Evolutionary conservation across 2,797 vertebrate species (phyloP).

Genomic region (Sebastes iracundus): DNA sequence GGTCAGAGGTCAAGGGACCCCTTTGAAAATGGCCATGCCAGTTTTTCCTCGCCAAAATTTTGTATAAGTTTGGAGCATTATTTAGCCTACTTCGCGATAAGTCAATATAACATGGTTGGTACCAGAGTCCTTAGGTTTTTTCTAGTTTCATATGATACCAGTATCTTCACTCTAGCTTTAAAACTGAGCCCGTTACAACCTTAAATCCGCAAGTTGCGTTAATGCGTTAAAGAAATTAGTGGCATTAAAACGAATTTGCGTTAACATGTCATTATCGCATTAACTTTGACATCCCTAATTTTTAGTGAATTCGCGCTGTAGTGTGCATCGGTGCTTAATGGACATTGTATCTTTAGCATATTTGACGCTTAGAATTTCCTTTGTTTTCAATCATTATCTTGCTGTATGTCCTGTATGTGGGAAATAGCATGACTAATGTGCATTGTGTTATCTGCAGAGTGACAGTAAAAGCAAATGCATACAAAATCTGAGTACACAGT

Average conservation of each 20-base stretch:
- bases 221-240: no score
- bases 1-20: background rate
- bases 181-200: no score
- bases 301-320: background rate
- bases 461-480: constrained; percentile 8
- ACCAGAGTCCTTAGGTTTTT: background rate
- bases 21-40: background rate
- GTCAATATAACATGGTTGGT: no score
- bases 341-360: background rate
- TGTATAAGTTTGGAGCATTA: no score
- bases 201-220: no score
- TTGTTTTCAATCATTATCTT: background rate
- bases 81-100: no score
- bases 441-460: background rate
- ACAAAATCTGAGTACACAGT: background rate
- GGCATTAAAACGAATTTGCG: no score
- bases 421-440: constrained; percentile 4
- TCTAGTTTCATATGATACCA: background rate
- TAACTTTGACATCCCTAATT: background rate
- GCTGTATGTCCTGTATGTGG: background rate
- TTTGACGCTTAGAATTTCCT: background rate
- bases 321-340: background rate
- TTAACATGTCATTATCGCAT: background rate
- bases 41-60: background rate
- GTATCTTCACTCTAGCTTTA: background rate